Evolutionary conservation across 2,888 invertebrate species (phyloP), one percentile per base, ranked within the genome.

Genomic region (Drosophila gaucha): DNA sequence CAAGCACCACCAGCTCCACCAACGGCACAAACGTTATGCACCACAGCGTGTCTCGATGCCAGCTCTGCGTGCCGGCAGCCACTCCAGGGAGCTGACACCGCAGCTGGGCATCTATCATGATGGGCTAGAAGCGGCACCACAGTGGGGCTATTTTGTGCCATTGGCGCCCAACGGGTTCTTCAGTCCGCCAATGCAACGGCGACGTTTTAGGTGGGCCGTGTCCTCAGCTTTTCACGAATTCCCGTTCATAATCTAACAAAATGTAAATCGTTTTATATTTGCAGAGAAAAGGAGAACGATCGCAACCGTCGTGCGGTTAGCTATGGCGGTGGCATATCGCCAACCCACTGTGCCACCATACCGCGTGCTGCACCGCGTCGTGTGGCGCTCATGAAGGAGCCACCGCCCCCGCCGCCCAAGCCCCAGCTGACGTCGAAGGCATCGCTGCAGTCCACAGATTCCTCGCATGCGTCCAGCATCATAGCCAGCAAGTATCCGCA

Each of bases 111-210:
- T 89, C 55, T 90, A 77, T 67, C 89, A 90, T 43, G 86, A 89
- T 60, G 75, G 70, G 36, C 56, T 77, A 5, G 64, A 63, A 50
- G 54, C 68, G 35, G 71, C 89, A 35, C 93, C 94, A 8, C 94
- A 94, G 82, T 90, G 94, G 75, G 94, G 94, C 1, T 94, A 94
- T 86, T 94, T 94, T 86, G 93, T 94, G 73, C 94, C 94, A 6
- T 76, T 92, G 58, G 79, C 90, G 57, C 85, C 90, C 26, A 92
- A 93, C 68, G 91, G 92, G 60, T 94, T 88, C 76, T 89, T 91
- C 47, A 91, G 91, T 88, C 91, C 91, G 6, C 91, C 91, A 9
- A 80, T 89, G 69, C 86, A 89, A 46, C 75, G 90, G 28, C 82
- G 89, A 50, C 74, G 76, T 46, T 78, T 69, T 73, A 91, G 91